phyloP scores from a whole-genome alignment of 2,888 invertebrate genomes.

The Cylindroiulus punctatus region DNA sequence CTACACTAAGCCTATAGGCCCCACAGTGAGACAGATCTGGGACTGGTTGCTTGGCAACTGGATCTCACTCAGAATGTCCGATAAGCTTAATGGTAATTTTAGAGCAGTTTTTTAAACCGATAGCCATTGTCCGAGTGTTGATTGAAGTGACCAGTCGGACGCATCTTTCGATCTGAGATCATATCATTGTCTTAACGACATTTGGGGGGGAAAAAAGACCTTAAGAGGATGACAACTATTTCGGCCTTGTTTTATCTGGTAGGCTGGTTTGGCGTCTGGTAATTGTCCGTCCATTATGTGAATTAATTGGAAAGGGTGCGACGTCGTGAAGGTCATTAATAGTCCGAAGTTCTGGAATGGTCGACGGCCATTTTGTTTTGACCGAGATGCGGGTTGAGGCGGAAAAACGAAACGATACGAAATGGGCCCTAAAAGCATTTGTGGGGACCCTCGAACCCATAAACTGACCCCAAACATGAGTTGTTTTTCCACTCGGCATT shows the following conservation, averaged over 20 bases:
- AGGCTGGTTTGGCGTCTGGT: not conserved
- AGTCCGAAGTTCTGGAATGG: not conserved
- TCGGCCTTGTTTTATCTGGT: not conserved
- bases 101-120: constrained; percentile 13
- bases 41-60: not conserved
- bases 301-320: not conserved
- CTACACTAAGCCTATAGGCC: not conserved
- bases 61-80: not conserved
- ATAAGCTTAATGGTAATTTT: constrained; percentile 22
- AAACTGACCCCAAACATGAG: constrained; percentile 6
- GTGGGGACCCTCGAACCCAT: not conserved
- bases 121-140: constrained; percentile 17
- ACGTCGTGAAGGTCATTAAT: not conserved
- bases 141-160: constrained; percentile 14
- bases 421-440: constrained; percentile 31
- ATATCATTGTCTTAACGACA: not conserved
- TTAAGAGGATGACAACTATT: not conserved
- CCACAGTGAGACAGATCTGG: not conserved
- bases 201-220: not conserved
- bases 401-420: not conserved
- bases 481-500: constrained; percentile 26
- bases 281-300: not conserved
- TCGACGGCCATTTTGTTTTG: not conserved
- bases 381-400: not conserved
- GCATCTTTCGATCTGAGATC: constrained; percentile 14